Evolutionary conservation across 2,113 vertebrate species (phyloP).

Genomic region (Megaptera novaeangliae): DNA sequence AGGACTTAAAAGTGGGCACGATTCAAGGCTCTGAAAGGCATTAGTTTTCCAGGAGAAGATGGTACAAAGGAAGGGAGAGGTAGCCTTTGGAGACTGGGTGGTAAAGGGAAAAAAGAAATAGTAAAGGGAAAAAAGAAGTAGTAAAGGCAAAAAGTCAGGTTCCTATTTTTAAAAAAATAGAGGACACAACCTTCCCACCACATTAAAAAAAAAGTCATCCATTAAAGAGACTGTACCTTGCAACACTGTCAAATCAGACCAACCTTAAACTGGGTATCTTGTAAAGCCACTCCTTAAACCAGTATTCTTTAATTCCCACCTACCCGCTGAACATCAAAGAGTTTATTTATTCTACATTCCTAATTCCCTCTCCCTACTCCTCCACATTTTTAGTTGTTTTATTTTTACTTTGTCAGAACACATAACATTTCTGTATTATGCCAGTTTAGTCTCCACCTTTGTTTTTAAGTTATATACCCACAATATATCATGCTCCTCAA

Average conservation of each 20-base stretch:
- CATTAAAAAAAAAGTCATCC: background rate
- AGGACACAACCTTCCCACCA: background rate
- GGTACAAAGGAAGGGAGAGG: background rate
- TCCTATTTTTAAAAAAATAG: background rate
- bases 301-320: background rate
- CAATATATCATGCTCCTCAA: background rate
- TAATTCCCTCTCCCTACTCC: background rate
- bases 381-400: background rate
- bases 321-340: background rate
- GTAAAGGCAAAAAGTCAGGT: background rate
- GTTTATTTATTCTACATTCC: background rate
- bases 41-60: background rate
- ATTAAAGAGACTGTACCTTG: background rate
- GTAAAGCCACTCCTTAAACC: background rate
- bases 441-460: background rate
- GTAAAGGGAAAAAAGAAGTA: background rate
- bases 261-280: background rate
- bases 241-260: background rate
- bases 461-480: background rate
- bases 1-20: background rate
- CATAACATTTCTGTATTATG: background rate
- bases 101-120: background rate
- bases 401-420: background rate
- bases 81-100: background rate
- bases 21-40: background rate